Conservation (phyloP, 2,888 invertebrate species). For the Sinelater perroti region DNA sequence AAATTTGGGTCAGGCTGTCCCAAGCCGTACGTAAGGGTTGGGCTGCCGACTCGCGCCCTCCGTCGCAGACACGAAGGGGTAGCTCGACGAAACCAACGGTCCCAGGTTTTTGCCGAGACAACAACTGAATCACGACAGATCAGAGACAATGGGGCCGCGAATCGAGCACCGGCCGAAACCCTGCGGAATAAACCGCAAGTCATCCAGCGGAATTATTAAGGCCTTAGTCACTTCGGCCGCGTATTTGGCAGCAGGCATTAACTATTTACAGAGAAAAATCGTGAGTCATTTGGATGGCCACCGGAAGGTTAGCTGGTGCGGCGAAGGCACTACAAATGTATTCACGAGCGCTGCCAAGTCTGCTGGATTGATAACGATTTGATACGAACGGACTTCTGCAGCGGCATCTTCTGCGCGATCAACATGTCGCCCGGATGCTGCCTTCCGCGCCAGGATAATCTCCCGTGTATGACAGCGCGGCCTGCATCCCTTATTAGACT, state of each 20-base stretch:
- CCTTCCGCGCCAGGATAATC: not conserved
- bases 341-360: no score
- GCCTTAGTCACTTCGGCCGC: constrained; percentile 3
- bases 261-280: constrained; percentile 4
- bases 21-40: not conserved
- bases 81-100: constrained; percentile 10
- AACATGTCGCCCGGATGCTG: not conserved
- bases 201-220: not conserved
- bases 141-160: no score
- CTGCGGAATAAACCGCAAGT: not conserved
- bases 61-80: constrained; percentile 10
- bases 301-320: no score
- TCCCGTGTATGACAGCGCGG: not conserved
- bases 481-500: not conserved
- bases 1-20: constrained; percentile 13
- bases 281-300: constrained; percentile 13
- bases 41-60: constrained; percentile 3
- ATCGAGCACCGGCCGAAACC: no score
- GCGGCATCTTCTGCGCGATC: no score
- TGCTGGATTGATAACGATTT: no score
- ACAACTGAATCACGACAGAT: no score
- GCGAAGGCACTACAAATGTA: no score
- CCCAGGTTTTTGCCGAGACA: no score
- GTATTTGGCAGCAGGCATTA: not conserved
- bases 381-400: no score